Evolutionary conservation across 1,140 invertebrate species (phyloP), one percentile per base, ranked within the genome.

Genomic region (Chrysoperla carnea): DNA sequence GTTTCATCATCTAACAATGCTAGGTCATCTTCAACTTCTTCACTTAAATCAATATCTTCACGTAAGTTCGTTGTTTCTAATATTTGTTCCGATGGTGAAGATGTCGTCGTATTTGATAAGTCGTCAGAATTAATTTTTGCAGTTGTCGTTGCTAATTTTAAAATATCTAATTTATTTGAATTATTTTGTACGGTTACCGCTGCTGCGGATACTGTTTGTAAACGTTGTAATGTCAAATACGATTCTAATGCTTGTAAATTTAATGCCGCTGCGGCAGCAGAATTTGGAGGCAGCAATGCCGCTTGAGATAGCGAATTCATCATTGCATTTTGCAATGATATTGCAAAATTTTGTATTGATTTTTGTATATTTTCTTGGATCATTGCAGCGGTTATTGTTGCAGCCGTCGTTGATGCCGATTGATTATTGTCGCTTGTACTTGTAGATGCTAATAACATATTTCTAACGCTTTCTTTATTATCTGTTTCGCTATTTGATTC

Each of bases 221-320:
- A 63, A 44, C 81, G 69, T 60, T 86, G 82, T 29, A 85, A 62
- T 9, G 82, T 81, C 54, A 85, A 65, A 62, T 85, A 86, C 23
- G 81, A 84, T 62, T 87, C 81, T 29, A 87, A 57, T 4, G 82
- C 83, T 62, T 86, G 83, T 6, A 85, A 64, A 59, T 84, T 84
- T 5, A 86, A 61, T 0, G 83, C 82, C 6, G 81, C 78, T 1
- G 80, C 80, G 2, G 81, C 79, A 1, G 81, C 77, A 1, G 80
- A 82, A 47, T 81, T 80, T 0, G 78, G 76, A 0, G 82, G 79
- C 42, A 86, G 56, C 6, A 85, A 58, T 0, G 81, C 80, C 0
- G 79, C 78, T 52, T 80, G 78, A 50, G 81, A 81, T 41, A 80
- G 57, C 2, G 78, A 81, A 49, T 70, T 78, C 57, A 84, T 73